phyloP scores from a whole-genome alignment of 1,140 invertebrate species.

The Eufriesea mexicana region DNA sequence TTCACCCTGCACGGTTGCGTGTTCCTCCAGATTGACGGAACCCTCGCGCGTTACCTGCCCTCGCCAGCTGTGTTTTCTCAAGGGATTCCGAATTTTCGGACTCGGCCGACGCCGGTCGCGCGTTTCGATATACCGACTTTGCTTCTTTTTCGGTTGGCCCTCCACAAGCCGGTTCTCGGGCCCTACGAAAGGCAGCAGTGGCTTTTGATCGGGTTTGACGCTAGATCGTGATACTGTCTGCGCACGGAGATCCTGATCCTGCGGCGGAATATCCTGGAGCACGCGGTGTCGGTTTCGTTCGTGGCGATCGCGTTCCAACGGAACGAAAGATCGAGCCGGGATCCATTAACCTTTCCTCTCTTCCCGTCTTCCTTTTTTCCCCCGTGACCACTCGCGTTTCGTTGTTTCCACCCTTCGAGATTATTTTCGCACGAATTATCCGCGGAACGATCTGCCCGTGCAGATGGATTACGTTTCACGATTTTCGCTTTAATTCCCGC shows the following conservation, averaged over 20 bases:
- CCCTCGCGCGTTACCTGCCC: conserved; percentile 58
- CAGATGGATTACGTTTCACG: no score
- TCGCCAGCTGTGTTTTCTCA: conserved; percentile 80
- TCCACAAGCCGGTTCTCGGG: conserved; percentile 26
- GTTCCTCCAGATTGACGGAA: conserved; percentile 59
- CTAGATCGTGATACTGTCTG: conserved; percentile 77
- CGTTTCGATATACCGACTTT: background rate
- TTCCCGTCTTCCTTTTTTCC: background rate
- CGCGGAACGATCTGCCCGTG: background rate
- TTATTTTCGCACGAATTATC: background rate
- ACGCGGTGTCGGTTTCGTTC: conserved; percentile 74
- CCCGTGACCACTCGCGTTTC: background rate
- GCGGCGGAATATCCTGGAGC: conserved; percentile 59
- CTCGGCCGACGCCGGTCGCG: conserved; percentile 8
- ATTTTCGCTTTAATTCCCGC: no score
- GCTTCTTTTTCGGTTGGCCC: conserved; percentile 25
- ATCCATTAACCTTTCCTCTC: conserved; percentile 30
- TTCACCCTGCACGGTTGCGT: conserved; percentile 6
- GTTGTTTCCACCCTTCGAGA: conserved; percentile 2
- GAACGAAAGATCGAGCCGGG: conserved; percentile 17
- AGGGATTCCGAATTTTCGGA: conserved; percentile 76
- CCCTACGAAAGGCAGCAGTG: conserved; percentile 47
- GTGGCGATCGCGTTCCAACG: conserved; percentile 49
- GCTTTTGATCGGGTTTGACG: conserved; percentile 77
- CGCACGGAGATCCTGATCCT: conserved; percentile 70